Conservation (phyloP, 2,797 vertebrate genomes). For the Podarcis siculus region DNA sequence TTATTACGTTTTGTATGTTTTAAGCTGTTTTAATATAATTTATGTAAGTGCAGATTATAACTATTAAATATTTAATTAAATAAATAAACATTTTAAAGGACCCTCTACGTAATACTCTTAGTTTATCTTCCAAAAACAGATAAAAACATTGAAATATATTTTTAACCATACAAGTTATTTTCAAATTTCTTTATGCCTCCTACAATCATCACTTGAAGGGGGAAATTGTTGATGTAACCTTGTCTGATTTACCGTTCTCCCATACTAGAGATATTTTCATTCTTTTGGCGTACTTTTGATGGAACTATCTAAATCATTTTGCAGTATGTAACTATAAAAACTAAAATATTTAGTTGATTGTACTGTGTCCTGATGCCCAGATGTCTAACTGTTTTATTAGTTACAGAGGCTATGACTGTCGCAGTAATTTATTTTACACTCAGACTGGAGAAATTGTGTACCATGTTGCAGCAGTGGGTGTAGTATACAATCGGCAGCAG, state of each 20-base stretch:
- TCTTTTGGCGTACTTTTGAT: not conserved
- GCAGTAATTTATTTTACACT: constrained; percentile 95
- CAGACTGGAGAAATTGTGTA: constrained; percentile 98
- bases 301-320: not conserved
- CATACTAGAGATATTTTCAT: not conserved
- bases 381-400: constrained; percentile 65
- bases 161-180: not conserved
- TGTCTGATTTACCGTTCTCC: not conserved
- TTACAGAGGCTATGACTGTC: constrained; percentile 89
- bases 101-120: not conserved
- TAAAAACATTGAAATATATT: not conserved
- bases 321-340: not conserved
- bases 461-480: constrained; percentile 95
- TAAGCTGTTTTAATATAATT: too few relatives aligned
- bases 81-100: not conserved
- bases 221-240: not conserved
- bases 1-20: too few relatives aligned
- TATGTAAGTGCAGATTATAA: too few relatives aligned
- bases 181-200: not conserved
- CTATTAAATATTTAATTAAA: not conserved
- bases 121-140: not conserved
- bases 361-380: not conserved
- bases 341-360: not conserved
- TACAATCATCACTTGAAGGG: not conserved
- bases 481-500: constrained; percentile 97